A percentile compares a stretch with the other conserved stretches of the same genome.
Evolutionary conservation across 2,888 invertebrate genomes (phyloP).

Genomic region (Podabrus alpinus): DNA sequence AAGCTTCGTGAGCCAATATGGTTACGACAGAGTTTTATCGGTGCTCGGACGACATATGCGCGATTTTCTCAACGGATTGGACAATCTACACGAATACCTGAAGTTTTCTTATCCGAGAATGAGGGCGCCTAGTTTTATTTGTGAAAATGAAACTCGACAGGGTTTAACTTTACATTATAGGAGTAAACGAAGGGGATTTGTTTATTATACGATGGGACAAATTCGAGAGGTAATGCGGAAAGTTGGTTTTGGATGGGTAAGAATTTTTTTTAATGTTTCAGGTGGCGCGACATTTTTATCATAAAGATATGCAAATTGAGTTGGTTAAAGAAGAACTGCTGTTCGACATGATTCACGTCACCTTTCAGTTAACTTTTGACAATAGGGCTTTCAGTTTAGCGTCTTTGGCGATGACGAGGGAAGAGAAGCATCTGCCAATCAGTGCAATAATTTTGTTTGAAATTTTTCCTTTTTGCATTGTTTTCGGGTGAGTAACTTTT

Average conservation of each 20-base stretch:
- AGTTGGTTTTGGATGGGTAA: neutral
- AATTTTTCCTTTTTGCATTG: slow-evolving; percentile 97
- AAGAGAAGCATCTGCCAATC: slow-evolving; percentile 87
- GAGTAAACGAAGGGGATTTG: slow-evolving; percentile 90
- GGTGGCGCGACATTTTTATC: slow-evolving; percentile 92
- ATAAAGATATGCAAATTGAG: slow-evolving; percentile 92
- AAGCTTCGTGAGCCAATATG: slow-evolving; percentile 90
- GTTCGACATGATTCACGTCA: slow-evolving; percentile 91
- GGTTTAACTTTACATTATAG: slow-evolving; percentile 93
- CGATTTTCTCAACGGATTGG: slow-evolving; percentile 93
- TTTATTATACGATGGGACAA: slow-evolving; percentile 97
- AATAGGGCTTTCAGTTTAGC: slow-evolving; percentile 88
- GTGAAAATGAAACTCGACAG: slow-evolving; percentile 91
- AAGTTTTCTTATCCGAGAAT: slow-evolving; percentile 92
- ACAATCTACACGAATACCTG: slow-evolving; percentile 96
- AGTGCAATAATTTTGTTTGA: slow-evolving; percentile 90
- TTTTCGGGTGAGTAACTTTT: slow-evolving; percentile 81
- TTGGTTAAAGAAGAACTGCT: slow-evolving; percentile 83
- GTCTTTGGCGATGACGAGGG: slow-evolving; percentile 81
- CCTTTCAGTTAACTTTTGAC: slow-evolving; percentile 92
- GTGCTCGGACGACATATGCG: slow-evolving; percentile 92
- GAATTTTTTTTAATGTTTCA: slow-evolving; percentile 44
- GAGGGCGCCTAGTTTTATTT: slow-evolving; percentile 95
- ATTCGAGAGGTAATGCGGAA: slow-evolving; percentile 71
- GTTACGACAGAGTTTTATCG: slow-evolving; percentile 88